Percentiles rank a stretch among this genome's conserved stretches.
Conservation (phyloP, 2,888 invertebrate species). For the Penaeus monodon region DNA sequence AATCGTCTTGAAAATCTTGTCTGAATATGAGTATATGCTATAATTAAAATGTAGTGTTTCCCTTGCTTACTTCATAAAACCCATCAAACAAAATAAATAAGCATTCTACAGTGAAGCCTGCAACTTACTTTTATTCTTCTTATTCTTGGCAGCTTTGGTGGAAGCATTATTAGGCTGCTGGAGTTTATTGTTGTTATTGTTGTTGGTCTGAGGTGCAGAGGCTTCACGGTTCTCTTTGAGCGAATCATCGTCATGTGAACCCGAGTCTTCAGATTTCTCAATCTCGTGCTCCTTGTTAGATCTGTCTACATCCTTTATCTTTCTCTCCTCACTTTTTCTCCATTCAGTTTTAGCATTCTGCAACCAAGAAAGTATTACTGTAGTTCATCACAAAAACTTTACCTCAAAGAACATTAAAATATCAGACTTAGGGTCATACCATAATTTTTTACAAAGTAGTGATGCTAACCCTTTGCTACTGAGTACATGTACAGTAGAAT, state of each 20-base stretch:
- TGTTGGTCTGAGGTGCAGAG: constrained; percentile 64
- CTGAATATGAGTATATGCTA: too few species aligned
- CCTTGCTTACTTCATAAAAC: neutral
- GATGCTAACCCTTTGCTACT: too few species aligned
- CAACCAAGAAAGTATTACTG: constrained; percentile 66
- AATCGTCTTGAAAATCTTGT: too few species aligned
- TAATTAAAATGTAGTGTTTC: too few species aligned
- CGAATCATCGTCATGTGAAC: constrained; percentile 69
- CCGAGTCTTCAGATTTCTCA: constrained; percentile 63
- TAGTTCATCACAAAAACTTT: neutral
- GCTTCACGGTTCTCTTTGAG: constrained; percentile 71
- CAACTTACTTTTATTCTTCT: constrained; percentile 68
- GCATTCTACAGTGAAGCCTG: neutral
- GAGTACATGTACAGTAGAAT: too few species aligned
- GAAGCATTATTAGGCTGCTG: constrained; percentile 67
- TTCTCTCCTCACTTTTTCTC: constrained; percentile 57
- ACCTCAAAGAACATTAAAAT: neutral
- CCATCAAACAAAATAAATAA: neutral
- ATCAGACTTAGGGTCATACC: neutral
- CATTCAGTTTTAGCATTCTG: constrained; percentile 45
- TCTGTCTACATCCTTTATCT: constrained; percentile 44
- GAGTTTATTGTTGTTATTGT: constrained; percentile 67
- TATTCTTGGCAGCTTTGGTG: constrained; percentile 61
- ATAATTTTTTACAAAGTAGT: too few species aligned
- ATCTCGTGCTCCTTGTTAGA: constrained; percentile 39